Conservation (phyloP, 2,888 invertebrate species). For the Pocota personata region DNA sequence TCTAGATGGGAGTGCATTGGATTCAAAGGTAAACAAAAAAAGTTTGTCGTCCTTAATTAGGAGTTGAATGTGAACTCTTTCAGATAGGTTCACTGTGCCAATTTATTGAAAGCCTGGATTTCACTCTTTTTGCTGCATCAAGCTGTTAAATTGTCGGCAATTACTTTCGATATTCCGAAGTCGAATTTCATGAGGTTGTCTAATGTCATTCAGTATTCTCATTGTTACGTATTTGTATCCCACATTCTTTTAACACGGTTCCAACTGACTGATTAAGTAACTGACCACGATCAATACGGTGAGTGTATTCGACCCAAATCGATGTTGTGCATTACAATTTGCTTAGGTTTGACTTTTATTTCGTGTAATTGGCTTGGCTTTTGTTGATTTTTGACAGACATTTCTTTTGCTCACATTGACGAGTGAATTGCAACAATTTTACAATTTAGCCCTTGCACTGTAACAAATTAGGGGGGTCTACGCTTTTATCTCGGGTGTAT, state of each 20-base stretch:
- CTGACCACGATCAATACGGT: neutral
- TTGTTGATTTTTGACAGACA: neutral
- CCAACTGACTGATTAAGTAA: constrained; percentile 5
- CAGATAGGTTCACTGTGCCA: too few species aligned
- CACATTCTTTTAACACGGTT: neutral
- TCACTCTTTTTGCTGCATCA: too few species aligned
- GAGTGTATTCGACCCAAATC: neutral
- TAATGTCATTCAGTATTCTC: neutral
- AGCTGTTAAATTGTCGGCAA: too few species aligned
- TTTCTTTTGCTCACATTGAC: too few species aligned
- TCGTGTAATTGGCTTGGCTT: neutral
- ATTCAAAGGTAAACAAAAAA: neutral
- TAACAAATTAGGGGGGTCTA: too few species aligned
- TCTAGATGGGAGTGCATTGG: constrained; percentile 6
- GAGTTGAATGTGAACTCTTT: too few species aligned
- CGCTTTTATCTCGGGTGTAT: too few species aligned
- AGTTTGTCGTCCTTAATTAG: constrained; percentile 9
- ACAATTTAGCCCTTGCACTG: too few species aligned
- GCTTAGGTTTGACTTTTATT: neutral
- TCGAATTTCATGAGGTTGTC: neutral
- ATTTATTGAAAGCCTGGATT: too few species aligned
- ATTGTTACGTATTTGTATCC: neutral
- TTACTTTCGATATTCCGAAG: too few species aligned
- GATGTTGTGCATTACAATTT: neutral
- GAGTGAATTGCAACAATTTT: too few species aligned